phyloP scores from a whole-genome alignment of 2,113 vertebrate species.

The Triplophysa siluroides region DNA sequence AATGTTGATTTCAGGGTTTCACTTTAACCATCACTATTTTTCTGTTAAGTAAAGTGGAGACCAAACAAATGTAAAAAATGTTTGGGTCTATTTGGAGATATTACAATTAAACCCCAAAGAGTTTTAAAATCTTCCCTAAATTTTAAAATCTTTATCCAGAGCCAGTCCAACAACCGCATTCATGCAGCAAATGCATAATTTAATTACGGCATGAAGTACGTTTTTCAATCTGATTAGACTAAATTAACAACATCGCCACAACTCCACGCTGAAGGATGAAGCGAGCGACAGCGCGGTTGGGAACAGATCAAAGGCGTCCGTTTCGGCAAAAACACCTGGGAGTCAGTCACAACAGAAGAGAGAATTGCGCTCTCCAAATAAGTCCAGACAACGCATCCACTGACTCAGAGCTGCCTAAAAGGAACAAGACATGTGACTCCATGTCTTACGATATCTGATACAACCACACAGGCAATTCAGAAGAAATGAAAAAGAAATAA shows the following conservation, averaged over 20 bases:
- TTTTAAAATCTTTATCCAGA: too few relatives aligned
- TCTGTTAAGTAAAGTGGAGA: too few relatives aligned
- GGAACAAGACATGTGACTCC: neutral
- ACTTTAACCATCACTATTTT: too few relatives aligned
- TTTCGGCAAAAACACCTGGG: neutral
- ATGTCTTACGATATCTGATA: neutral
- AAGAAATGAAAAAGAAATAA: conserved; percentile 1
- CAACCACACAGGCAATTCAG: neutral
- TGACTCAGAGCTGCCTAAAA: neutral
- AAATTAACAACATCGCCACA: neutral
- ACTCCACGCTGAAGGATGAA: neutral
- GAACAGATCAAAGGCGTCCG: conserved; percentile 7
- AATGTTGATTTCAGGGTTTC: too few relatives aligned
- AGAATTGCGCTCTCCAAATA: neutral
- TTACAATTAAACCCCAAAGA: too few relatives aligned
- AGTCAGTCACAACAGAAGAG: neutral
- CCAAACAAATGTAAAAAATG: too few relatives aligned
- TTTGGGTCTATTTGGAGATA: too few relatives aligned
- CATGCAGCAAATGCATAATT: too few relatives aligned
- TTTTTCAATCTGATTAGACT: neutral
- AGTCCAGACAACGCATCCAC: neutral
- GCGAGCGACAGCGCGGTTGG: neutral
- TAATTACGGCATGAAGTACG: too few relatives aligned
- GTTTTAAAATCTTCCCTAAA: too few relatives aligned
- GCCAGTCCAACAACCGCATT: too few relatives aligned